These are phyloP conservation scores for Hapalemur alaotrensis DNA, from an alignment of 2,797 vertebrate species.

Conservation along the genomic window DNA sequence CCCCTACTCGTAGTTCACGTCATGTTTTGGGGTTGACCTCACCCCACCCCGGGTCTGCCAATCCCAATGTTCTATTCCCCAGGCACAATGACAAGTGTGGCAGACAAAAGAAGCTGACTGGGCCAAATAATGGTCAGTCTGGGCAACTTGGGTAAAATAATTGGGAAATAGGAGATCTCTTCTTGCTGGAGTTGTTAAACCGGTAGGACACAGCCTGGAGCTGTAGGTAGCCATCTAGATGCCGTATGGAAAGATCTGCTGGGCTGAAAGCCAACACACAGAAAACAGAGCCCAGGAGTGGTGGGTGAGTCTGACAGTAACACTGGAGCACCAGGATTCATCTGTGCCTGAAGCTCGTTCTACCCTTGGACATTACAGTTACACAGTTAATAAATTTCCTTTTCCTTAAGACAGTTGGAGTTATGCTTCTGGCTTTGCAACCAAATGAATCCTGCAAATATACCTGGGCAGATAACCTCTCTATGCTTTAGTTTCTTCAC, in stretches of 20 bases:
- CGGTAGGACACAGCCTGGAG: neutral
- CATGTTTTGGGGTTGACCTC: neutral
- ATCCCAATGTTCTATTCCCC: neutral
- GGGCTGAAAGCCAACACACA: neutral
- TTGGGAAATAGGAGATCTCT: neutral
- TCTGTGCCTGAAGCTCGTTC: neutral
- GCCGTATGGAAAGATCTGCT: neutral
- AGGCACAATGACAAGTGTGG: neutral
- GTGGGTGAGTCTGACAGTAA: neutral
- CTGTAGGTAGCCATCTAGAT: rapidly evolving
- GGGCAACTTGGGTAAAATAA: neutral
- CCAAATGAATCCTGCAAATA: neutral
- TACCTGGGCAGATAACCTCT: neutral
- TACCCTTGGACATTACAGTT: neutral
- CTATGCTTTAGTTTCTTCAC: neutral
- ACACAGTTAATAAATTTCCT: neutral
- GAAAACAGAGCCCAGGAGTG: neutral
- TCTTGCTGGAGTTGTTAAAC: neutral
- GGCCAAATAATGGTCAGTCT: neutral
- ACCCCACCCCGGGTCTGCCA: neutral
- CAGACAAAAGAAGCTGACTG: neutral
- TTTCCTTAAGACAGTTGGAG: neutral
- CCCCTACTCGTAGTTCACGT: neutral
- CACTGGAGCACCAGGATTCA: neutral
- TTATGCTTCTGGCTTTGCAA: neutral